These are phyloP conservation scores for Cyprinus carpio DNA, from an alignment of 2,113 vertebrate genomes.

Conservation along the genomic window DNA sequence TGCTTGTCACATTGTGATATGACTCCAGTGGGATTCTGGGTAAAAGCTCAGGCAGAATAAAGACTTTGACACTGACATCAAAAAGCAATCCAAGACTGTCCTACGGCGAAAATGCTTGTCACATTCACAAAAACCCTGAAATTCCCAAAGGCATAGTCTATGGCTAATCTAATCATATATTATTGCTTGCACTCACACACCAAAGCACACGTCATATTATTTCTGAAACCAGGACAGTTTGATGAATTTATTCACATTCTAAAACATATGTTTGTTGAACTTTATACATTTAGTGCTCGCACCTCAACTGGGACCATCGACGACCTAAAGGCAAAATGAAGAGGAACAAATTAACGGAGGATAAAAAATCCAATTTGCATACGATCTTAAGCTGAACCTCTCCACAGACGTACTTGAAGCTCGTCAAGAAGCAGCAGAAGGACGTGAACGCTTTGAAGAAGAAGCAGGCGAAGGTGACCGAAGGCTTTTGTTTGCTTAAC, in stretches of 20 bases:
- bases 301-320: conserved; percentile 93
- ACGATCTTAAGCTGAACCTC: not conserved
- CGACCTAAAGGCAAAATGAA: conserved; percentile 97
- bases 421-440: conserved; percentile 95
- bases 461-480: conserved; percentile 86
- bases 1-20: not conserved
- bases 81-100: not conserved
- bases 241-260: not conserved
- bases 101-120: not conserved
- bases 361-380: not conserved
- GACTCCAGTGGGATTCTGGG: not conserved
- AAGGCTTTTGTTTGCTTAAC: not conserved
- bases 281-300: conserved; percentile 84
- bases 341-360: conserved; percentile 74
- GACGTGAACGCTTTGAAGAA: conserved; percentile 91
- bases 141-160: not conserved
- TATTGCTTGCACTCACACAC: not conserved
- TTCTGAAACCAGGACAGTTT: not conserved
- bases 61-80: not conserved
- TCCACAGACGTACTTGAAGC: conserved; percentile 88
- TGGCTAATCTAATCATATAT: not conserved
- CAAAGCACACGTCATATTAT: not conserved
- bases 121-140: not conserved
- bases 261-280: not conserved
- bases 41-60: not conserved